phyloP scores from a whole-genome alignment of 2,113 vertebrate species.

The Hyperopisus bebe region DNA sequence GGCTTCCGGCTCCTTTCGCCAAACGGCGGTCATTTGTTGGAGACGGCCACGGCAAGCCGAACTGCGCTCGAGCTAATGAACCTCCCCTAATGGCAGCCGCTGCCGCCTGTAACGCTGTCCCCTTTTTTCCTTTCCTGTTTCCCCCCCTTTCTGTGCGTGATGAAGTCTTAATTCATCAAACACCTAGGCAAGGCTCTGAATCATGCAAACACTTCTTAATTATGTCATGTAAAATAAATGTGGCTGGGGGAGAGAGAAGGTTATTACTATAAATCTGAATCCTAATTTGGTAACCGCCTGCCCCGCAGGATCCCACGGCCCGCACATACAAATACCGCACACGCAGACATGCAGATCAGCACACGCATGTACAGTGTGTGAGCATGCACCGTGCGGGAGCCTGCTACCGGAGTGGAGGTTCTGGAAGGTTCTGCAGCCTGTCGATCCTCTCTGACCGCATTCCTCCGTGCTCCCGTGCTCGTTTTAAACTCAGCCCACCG shows the following conservation, averaged over 20 bases:
- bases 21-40: constrained; percentile 18
- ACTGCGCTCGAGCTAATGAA: constrained; percentile 35
- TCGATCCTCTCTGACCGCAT: constrained; percentile 36
- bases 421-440: background rate
- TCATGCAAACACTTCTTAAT: constrained; percentile 28
- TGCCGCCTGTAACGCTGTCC: constrained; percentile 2
- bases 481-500: constrained; percentile 50
- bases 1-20: constrained; percentile 20
- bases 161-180: constrained; percentile 33
- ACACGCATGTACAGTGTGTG: background rate
- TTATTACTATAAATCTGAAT: constrained; percentile 25
- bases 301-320: background rate
- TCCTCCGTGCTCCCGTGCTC: constrained; percentile 45
- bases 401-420: background rate
- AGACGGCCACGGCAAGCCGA: constrained; percentile 22
- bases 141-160: constrained; percentile 6
- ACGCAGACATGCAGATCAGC: background rate
- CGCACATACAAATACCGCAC: constrained; percentile 15
- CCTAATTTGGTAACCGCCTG: constrained; percentile 7
- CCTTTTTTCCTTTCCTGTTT: background rate
- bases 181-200: constrained; percentile 27
- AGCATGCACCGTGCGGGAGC: no score
- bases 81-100: constrained; percentile 29
- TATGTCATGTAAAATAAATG: constrained; percentile 25
- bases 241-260: constrained; percentile 9